Percentiles rank a stretch among this genome's conserved stretches.
Conservation (phyloP, 2,888 invertebrate species). For the Conistra vaccinii region DNA sequence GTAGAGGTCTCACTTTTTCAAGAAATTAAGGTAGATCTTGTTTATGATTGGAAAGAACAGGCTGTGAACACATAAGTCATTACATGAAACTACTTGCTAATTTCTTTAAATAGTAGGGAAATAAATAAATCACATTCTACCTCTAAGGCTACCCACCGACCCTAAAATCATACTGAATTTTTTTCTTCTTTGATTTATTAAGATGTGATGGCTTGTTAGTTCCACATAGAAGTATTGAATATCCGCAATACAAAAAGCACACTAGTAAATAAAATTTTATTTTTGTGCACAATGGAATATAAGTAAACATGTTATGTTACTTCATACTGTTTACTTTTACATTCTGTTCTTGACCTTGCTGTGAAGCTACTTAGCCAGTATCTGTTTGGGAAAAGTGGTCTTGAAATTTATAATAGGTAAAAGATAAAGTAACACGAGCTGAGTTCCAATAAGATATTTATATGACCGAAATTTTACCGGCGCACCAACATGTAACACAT, state of each 20-base stretch:
- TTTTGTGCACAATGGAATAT: not conserved
- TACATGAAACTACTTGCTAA: not conserved
- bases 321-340: constrained; percentile 49
- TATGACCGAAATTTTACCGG: constrained; percentile 29
- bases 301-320: not conserved
- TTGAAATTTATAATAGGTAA: not conserved
- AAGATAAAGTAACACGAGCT: not conserved
- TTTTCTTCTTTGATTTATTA: not conserved
- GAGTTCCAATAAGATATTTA: constrained; percentile 12
- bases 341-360: constrained; percentile 52
- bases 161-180: not conserved
- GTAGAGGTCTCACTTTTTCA: accelerated
- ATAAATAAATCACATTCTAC: not conserved
- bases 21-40: not conserved
- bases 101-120: too few relatives aligned
- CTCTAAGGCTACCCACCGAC: too few relatives aligned
- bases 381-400: constrained; percentile 11
- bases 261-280: not conserved
- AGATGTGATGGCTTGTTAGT: not conserved
- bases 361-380: not conserved
- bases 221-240: constrained; percentile 6
- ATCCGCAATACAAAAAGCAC: not conserved
- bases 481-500: constrained; percentile 6
- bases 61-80: not conserved
- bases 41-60: not conserved